phyloP scores from a whole-genome alignment of 2,888 invertebrate genomes.

The Aricia artaxerxes region DNA sequence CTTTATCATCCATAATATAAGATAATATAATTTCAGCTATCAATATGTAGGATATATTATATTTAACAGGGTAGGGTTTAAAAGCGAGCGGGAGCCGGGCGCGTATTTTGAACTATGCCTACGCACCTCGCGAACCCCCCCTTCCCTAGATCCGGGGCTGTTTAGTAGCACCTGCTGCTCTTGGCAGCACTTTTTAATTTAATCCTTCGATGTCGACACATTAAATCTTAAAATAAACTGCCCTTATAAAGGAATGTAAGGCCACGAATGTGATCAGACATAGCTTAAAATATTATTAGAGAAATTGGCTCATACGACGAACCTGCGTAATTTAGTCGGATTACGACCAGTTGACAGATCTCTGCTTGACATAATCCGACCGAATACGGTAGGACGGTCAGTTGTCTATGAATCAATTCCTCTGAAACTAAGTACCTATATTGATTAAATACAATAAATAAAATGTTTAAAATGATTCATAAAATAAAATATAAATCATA shows the following conservation, averaged over 20 bases:
- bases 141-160: too few species aligned
- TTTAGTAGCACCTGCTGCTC: not conserved
- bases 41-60: too few species aligned
- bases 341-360: not conserved
- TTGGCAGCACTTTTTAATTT: not conserved
- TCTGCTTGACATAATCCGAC: not conserved
- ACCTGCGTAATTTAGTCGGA: not conserved
- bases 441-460: slow-evolving; percentile 33
- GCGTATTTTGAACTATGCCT: too few species aligned
- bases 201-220: not conserved
- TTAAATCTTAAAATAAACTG: slow-evolving; percentile 5
- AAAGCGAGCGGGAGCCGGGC: too few species aligned
- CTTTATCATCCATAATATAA: too few species aligned
- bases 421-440: not conserved
- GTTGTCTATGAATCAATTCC: not conserved
- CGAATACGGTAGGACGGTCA: not conserved
- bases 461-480: slow-evolving; percentile 32
- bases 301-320: not conserved
- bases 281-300: not conserved
- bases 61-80: too few species aligned
- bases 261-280: slow-evolving; percentile 9
- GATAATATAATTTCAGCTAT: too few species aligned
- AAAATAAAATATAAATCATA: slow-evolving; percentile 31
- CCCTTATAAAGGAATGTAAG: slow-evolving; percentile 25
- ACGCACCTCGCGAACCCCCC: too few species aligned